Conservation (phyloP, 2,797 vertebrate genomes). For the Anguilla pacifica region DNA sequence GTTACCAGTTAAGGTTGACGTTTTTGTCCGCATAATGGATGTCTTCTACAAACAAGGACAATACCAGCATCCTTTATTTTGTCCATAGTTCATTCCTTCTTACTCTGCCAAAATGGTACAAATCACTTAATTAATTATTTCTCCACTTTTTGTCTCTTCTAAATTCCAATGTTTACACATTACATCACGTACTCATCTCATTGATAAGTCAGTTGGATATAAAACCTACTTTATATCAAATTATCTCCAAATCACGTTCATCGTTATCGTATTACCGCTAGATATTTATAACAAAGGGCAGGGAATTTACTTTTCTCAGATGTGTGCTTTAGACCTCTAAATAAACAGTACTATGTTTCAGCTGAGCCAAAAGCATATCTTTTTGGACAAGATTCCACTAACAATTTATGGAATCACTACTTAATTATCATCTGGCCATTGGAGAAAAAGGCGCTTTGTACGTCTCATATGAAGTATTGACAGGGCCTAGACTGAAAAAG, state of each 20-base stretch:
- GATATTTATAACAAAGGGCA: constrained; percentile 10
- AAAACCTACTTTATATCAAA: constrained; percentile 3
- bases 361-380: not conserved
- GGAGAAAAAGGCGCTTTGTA: not conserved
- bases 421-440: not conserved
- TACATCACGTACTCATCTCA: not conserved
- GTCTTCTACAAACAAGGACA: not conserved
- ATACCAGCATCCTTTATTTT: not conserved
- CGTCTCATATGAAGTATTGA: not conserved
- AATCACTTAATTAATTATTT: not conserved
- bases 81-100: not conserved
- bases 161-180: not conserved
- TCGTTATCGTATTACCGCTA: constrained; percentile 19
- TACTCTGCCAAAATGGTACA: not conserved
- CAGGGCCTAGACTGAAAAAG: not conserved
- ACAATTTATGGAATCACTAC: not conserved
- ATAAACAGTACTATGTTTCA: not conserved
- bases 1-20: not conserved
- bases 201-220: not conserved
- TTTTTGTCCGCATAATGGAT: not conserved
- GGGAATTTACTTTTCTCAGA: not conserved
- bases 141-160: not conserved
- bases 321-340: constrained; percentile 9
- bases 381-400: not conserved
- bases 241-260: constrained; percentile 3